Evolutionary conservation across 2,888 invertebrate genomes (phyloP).

Genomic region (Pammene aurita): DNA sequence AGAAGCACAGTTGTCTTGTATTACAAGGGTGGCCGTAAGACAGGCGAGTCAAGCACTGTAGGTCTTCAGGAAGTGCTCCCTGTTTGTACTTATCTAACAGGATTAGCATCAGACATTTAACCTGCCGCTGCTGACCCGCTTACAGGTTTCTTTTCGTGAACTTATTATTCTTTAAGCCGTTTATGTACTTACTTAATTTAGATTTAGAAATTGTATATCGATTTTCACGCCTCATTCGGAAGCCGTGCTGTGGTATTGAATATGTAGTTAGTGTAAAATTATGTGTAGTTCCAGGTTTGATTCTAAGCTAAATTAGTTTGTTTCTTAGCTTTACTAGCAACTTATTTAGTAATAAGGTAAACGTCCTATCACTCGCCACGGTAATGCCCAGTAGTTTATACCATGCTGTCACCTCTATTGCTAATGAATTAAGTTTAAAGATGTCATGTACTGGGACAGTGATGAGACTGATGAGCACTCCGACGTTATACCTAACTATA

Average conservation of each 20-base stretch:
- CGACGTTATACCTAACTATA: too few species aligned
- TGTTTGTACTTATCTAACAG: conserved; percentile 82
- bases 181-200: conserved; percentile 51
- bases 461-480: too few species aligned
- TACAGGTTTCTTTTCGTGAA: conserved; percentile 76
- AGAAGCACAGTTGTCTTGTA: conserved; percentile 46
- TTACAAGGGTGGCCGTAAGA: conserved; percentile 74
- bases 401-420: too few species aligned
- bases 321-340: background rate
- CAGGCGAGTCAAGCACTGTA: conserved; percentile 75
- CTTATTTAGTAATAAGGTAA: background rate
- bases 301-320: background rate
- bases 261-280: conserved; percentile 9
- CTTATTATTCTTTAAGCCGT: conserved; percentile 59
- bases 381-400: too few species aligned
- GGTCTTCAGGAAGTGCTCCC: conserved; percentile 79
- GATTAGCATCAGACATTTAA: conserved; percentile 79
- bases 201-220: conserved; percentile 42
- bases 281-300: background rate
- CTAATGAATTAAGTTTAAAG: too few species aligned
- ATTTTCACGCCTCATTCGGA: conserved; percentile 32
- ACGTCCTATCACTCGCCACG: too few species aligned
- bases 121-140: conserved; percentile 79
- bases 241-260: conserved; percentile 33
- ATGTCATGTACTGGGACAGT: too few species aligned